Percentiles rank a stretch among this genome's conserved stretches.
These are phyloP conservation scores for Scomber japonicus DNA, from an alignment of 2,113 vertebrate species.

Conservation along the genomic window DNA sequence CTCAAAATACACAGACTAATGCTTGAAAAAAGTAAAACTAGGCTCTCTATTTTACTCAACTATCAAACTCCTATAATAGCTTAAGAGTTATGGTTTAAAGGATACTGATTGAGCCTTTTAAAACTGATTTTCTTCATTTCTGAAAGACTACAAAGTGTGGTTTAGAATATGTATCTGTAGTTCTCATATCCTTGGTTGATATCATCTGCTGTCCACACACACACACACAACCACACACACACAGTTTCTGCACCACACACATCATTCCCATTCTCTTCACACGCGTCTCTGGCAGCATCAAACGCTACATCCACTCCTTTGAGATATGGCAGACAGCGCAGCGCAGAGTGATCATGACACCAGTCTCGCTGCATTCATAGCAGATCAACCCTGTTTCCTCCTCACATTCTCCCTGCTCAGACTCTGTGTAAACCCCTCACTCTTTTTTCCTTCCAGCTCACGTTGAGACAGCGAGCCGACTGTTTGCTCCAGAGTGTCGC, in stretches of 20 bases:
- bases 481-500: slow-evolving; percentile 19
- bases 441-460: slow-evolving; percentile 8
- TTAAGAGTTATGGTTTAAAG: no score
- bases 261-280: not conserved
- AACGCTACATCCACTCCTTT: slow-evolving; percentile 6
- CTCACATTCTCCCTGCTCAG: slow-evolving; percentile 19
- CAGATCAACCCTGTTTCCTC: slow-evolving; percentile 29
- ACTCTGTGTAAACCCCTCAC: not conserved
- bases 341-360: not conserved
- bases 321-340: slow-evolving; percentile 5
- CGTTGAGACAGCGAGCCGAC: slow-evolving; percentile 24
- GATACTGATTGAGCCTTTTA: no score
- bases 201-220: slow-evolving; percentile 29
- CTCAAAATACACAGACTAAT: no score
- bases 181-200: not conserved
- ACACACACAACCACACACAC: not conserved
- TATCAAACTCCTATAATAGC: no score
- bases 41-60: no score
- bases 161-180: no score
- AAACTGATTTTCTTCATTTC: no score
- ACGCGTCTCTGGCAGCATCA: slow-evolving; percentile 6
- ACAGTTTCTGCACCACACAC: not conserved
- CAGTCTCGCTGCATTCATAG: not conserved
- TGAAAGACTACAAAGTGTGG: no score
- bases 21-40: no score